Base-by-base conservation (phyloP, 2,888 invertebrate species). In the Villa cingulata region DNA sequence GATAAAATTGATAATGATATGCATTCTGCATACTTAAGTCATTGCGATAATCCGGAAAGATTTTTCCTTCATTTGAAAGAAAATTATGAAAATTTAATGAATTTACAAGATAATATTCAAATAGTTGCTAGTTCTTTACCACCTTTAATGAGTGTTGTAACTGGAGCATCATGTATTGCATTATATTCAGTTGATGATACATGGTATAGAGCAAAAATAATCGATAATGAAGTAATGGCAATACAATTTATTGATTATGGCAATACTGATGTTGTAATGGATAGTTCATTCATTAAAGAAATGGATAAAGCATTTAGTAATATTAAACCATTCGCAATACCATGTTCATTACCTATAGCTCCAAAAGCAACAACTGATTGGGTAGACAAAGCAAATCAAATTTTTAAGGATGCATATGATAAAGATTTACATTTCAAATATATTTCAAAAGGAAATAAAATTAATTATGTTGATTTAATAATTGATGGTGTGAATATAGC, bases 121-220 rank as follows among this genome's bases (percentile, higher is more conserved):
- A 72, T 73, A 19, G 70, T 74, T 10, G 74, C 77, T 0, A 61
- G 65, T 0, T 62, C 65, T 1, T 73, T 78, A 60, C 62, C 73
- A 0, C 72, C 75, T 36, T 63, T 82, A 12, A 73, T 74, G 48
- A 75, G 64, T 46, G 72, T 76, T 2, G 76, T 77, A 41, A 70
- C 74, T 49, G 80, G 81, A 9, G 74, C 77, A 1, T 59, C 79
- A 0, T 86, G 86, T 56, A 73, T 81, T 42, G 91, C 92, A 1
- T 80, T 83, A 59, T 94, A 88, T 64, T 77, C 81, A 0, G 81
- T 78, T 2, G 90, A 95, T 61, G 81, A 83, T 37, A 76, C 76
- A 53, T 97, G 96, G 95, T 96, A 96, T 65, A 76, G 96, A 49
- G 95, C 92, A 0, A 81, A 81, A 61, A 82, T 96, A 10, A 76